Evolutionary conservation across 2,888 invertebrate genomes (phyloP), one percentile per base, ranked within the genome.

Genomic region (Tethea ocularis): DNA sequence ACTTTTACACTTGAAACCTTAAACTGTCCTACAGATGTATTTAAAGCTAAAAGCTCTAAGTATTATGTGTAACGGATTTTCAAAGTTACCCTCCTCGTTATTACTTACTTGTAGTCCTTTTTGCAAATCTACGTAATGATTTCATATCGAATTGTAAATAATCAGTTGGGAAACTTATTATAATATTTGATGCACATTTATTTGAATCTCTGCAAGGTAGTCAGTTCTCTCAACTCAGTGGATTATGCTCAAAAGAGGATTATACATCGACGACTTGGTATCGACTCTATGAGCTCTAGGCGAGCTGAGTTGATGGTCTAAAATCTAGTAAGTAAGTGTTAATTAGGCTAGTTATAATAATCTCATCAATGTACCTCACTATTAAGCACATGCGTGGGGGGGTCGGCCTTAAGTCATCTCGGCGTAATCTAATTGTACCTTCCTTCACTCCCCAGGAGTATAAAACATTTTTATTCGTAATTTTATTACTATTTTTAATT

Each of bases 171-270:
- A 66, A 71, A 72, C 20, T n/a, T n/a, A 6, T n/a, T 33, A 17
- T 29, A 53, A 20, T 22, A 24, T 52, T 36, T 23, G 68, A 71
- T 78, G 76, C 74, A 77, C 74, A 69, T 79, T 79, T 72, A 79
- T 83, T 87, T 89, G 93, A 93, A 93, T 93, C 93, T 92, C 93
- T 91, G 90, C 80, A 83, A 84, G 88, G 90, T 91, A 91, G 91
- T 88, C 77, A 81, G 82, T 77, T 80, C 82, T 83, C 75, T 83
- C 83, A 78, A 85, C 86, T 86, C 86, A 80, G 86, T 77, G 71
- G 55, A 71, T 72, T 71, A 77, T 83, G 85, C 85, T 87, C 86
- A 86, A 82, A 60, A 64, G 69, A 71, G 72, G 71, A 66, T 67
- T 72, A 71, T 74, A 79, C 79, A 80, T 78, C 80, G 78, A 80